phyloP scores from a whole-genome alignment of 1,140 invertebrate species.

The Vanessa tameamea region DNA sequence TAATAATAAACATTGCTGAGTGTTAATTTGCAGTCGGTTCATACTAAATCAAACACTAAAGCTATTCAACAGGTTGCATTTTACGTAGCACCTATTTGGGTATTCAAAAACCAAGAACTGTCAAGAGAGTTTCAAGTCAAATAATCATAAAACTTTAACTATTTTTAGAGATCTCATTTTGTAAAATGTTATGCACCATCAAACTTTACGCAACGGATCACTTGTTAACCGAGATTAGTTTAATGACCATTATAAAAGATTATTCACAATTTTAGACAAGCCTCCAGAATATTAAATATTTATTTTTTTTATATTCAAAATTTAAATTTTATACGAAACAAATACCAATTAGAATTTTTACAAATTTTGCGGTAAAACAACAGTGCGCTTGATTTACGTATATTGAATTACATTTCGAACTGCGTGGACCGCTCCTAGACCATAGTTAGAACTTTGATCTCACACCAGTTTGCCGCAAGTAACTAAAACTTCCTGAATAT shows the following conservation, averaged over 20 bases:
- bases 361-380: too few relatives aligned
- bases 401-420: conserved; percentile 20
- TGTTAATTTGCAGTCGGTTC: too few relatives aligned
- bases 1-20: too few relatives aligned
- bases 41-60: conserved; percentile 21
- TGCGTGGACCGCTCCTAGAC: conserved; percentile 19
- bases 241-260: too few relatives aligned
- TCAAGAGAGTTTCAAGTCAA: conserved; percentile 1
- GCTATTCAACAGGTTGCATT: conserved; percentile 36
- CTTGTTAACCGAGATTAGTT: conserved; percentile 4
- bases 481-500: conserved; percentile 15
- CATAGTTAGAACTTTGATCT: conserved; percentile 30
- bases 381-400: conserved; percentile 17
- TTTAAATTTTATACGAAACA: too few relatives aligned
- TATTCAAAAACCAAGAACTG: conserved; percentile 22
- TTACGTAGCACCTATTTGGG: conserved; percentile 30
- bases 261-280: too few relatives aligned
- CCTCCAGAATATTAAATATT: too few relatives aligned
- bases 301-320: too few relatives aligned
- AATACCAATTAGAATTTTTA: too few relatives aligned
- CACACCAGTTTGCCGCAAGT: conserved; percentile 23
- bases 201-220: background rate
- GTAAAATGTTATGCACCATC: conserved; percentile 17
- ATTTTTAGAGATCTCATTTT: conserved; percentile 17
- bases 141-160: conserved; percentile 14